phyloP scores from a whole-genome alignment of 2,797 vertebrate genomes.

The Pangasius mekongensis region DNA sequence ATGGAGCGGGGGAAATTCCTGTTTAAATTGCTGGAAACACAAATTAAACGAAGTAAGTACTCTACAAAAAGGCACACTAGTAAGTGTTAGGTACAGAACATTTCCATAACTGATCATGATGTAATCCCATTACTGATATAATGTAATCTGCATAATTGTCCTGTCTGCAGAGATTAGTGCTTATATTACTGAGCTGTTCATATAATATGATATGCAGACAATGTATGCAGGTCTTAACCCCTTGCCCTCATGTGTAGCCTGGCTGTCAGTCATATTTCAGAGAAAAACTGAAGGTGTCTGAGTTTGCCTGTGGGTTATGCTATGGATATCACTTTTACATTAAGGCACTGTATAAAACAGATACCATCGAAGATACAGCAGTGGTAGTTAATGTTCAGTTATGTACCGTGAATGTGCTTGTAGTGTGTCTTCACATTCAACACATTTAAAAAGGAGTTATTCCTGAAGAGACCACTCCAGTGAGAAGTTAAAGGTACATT shows the following conservation, averaged over 20 bases:
- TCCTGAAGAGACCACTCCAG: too few relatives aligned
- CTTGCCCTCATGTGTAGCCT: constrained; percentile 14
- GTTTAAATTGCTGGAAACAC: neutral
- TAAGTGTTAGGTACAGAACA: neutral
- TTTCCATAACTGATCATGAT: neutral
- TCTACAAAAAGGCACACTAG: neutral
- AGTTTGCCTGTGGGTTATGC: neutral
- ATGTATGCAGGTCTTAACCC: constrained; percentile 49
- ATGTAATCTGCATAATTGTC: constrained; percentile 1
- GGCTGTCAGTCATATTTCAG: constrained; percentile 53
- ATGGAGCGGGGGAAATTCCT: neutral
- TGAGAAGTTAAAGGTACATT: neutral
- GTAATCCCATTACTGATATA: neutral
- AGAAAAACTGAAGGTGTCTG: constrained; percentile 58
- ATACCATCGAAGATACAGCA: neutral
- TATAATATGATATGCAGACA: constrained; percentile 31
- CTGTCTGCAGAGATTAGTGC: neutral
- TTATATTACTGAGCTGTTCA: neutral
- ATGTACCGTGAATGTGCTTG: neutral
- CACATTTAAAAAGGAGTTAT: neutral
- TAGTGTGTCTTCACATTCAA: neutral
- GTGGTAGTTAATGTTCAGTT: neutral
- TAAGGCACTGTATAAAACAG: neutral
- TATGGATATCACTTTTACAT: neutral
- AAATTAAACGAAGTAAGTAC: neutral